phyloP scores from a whole-genome alignment of 2,888 invertebrate genomes.

The Agrochola lychnidis region DNA sequence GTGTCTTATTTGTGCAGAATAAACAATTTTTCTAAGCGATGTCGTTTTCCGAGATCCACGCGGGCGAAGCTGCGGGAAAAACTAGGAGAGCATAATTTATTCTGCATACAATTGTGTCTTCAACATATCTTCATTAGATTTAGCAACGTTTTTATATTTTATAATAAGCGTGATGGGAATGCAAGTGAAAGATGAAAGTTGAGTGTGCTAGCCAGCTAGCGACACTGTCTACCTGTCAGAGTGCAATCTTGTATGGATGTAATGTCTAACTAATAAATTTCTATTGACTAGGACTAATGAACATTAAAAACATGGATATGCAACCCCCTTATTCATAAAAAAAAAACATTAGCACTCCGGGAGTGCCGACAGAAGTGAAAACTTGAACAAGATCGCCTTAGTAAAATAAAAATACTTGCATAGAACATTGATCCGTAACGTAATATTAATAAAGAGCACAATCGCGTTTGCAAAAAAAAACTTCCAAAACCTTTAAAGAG shows the following conservation, averaged over 20 bases:
- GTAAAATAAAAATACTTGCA: too few relatives aligned
- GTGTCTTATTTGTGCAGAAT: not conserved
- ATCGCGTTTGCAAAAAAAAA: too few relatives aligned
- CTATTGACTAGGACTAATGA: constrained; percentile 7
- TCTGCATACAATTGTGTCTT: constrained; percentile 35
- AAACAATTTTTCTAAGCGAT: not conserved
- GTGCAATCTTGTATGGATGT: constrained; percentile 59
- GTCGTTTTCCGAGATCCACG: too few relatives aligned
- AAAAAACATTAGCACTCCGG: not conserved
- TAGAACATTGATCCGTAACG: too few relatives aligned
- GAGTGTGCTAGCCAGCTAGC: constrained; percentile 34
- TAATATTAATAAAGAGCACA: too few relatives aligned
- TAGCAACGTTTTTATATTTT: constrained; percentile 59
- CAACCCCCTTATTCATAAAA: not conserved
- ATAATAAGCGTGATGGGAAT: constrained; percentile 51
- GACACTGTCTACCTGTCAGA: constrained; percentile 32
- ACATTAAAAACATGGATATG: not conserved
- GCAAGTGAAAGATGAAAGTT: constrained; percentile 41
- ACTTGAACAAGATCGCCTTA: too few relatives aligned
- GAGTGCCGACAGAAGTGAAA: too few relatives aligned
- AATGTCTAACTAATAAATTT: constrained; percentile 36
- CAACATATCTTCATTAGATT: constrained; percentile 34
- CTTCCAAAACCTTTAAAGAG: too few relatives aligned
- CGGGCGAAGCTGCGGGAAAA: not conserved
- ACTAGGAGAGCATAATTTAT: not conserved